Conservation (phyloP, 2,113 vertebrate genomes). For the Cavia aperea region DNA sequence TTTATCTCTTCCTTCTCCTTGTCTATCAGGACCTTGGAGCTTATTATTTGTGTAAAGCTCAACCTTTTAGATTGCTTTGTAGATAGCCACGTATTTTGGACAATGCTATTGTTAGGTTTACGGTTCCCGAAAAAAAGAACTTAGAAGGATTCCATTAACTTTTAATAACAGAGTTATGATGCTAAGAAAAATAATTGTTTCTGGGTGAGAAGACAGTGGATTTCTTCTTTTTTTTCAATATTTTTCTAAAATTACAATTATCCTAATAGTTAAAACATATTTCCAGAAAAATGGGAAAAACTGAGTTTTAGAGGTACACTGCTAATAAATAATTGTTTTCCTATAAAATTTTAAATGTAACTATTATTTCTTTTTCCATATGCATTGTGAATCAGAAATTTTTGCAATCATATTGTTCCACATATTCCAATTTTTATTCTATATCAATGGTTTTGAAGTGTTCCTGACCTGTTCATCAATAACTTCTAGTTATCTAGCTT, state of each 20-base stretch:
- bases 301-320: neutral
- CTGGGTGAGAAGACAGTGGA: neutral
- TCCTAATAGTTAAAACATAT: slow-evolving; percentile 3
- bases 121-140: neutral
- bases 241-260: neutral
- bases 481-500: slow-evolving; percentile 24
- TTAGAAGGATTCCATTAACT: neutral
- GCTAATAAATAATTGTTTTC: slow-evolving; percentile 11
- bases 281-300: neutral
- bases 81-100: neutral
- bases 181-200: neutral
- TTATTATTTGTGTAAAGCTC: slow-evolving; percentile 12
- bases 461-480: neutral
- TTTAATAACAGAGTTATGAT: neutral
- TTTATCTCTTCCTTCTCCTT: neutral
- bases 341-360: neutral
- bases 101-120: neutral
- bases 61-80: neutral
- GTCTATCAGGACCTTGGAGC: neutral
- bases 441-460: neutral
- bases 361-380: slow-evolving; percentile 15
- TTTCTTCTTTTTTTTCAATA: neutral
- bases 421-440: neutral
- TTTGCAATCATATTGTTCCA: neutral
- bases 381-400: neutral